Base-by-base conservation (phyloP, 2,113 vertebrate genomes). In the Amia ocellicauda region DNA sequence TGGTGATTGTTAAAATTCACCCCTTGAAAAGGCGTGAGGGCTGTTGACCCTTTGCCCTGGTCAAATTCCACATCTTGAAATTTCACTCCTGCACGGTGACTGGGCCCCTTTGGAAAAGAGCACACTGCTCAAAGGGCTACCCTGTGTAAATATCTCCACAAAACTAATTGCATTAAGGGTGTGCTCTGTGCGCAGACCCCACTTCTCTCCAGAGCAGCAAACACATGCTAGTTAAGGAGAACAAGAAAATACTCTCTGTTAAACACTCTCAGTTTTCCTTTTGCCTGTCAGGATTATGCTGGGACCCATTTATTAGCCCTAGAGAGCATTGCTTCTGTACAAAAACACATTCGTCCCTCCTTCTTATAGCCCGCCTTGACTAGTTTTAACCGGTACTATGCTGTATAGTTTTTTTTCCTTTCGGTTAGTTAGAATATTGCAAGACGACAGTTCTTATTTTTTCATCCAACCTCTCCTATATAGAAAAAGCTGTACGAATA, bases 31-130 rank as follows among this genome's bases (percentile, higher is more conserved):
- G 3, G 20, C 10, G 23, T 5, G 3, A 23, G n/a, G 24, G 20
- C 14, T 53, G 20, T 53, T 53, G 51, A 53, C 51, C 51, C 20
- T 16, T 4, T 24, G 51, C 51, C 51, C 51, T 53, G 51, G 20
- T 20, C 51, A 53, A 53, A 53, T 53, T 53, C 51, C 51, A 53
- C 51, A 53, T 53, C 51, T 53, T 53, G 51, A 53, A 53, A 53
- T 53, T 53, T 53, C 51, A 53, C 51, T 53, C 20, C 51, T 13
- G 24, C 20, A 22, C 4, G 5, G 14, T 3, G 4, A 14, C 9
- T 14, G 7, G 51, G 51, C 19, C 51, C 51, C 51, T 23, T 53
- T 26, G 8, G 51, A 53, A 53, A 53, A 23, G 14, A 41, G 40
- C 40, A 41, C 13, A 41, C 40, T 41, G 43, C 43, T 22, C 20